Percentiles rank a stretch among this genome's conserved stretches.
Evolutionary conservation across 2,113 vertebrate species (phyloP).

Genomic region (Channa maculata): DNA sequence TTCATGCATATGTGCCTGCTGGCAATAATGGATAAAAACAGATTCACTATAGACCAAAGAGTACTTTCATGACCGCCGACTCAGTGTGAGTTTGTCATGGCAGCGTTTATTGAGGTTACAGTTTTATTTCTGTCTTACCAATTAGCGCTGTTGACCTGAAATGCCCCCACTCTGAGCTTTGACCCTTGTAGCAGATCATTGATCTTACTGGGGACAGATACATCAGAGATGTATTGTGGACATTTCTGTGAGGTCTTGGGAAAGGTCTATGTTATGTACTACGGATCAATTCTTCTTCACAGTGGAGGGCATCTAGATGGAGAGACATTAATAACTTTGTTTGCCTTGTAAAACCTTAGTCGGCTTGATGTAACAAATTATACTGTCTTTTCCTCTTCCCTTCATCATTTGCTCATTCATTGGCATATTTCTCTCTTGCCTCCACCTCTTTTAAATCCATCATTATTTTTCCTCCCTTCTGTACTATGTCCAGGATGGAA

Average conservation of each 20-base stretch:
- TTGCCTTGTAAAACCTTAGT: constrained; percentile 1
- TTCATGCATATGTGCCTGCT: background rate
- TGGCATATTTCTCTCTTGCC: background rate
- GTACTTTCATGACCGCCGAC: background rate
- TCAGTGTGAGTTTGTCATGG: constrained; percentile 29
- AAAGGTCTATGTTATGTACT: constrained; percentile 20
- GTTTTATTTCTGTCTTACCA: constrained; percentile 38
- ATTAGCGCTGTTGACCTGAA: constrained; percentile 43
- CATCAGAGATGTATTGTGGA: constrained; percentile 6
- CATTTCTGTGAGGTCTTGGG: constrained; percentile 20
- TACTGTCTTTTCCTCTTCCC: constrained; percentile 5
- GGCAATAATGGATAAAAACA: background rate
- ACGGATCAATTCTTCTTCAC: constrained; percentile 4
- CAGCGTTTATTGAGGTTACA: constrained; percentile 37
- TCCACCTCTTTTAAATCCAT: background rate
- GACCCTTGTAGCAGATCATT: constrained; percentile 35
- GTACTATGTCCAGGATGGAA: constrained; percentile 72
- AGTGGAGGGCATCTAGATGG: background rate
- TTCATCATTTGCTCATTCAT: background rate
- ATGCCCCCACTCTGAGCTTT: constrained; percentile 31
- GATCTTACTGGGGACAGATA: constrained; percentile 24
- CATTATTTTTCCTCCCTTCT: constrained; percentile 9
- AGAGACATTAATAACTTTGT: constrained; percentile 19
- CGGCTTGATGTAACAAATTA: constrained; percentile 9
- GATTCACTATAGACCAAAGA: constrained; percentile 4